Base-by-base conservation (phyloP, 2,888 invertebrate genomes). In the Neoitamus cyanurus region DNA sequence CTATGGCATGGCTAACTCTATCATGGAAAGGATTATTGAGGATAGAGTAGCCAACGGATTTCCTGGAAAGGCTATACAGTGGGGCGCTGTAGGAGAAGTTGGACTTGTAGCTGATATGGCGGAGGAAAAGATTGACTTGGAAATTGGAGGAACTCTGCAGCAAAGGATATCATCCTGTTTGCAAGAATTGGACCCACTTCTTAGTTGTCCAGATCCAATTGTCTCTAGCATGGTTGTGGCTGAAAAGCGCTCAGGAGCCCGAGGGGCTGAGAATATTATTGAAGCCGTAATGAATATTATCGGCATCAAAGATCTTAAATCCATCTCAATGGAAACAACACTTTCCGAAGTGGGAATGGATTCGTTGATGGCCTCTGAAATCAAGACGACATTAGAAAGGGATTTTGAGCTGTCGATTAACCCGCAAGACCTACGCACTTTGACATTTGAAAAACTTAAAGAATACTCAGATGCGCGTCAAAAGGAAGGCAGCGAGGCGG, bases 281-380 rank as follows among this genome's bases (percentile, higher is more conserved):
- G 95, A 96, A 87, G 93, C 95, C 30, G 95, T 96, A 1, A 93
- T 94, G 84, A 93, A 94, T 88, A 94, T 95, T 75, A 93, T 94
- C 93, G 93, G 94, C 87, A 92, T 95, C 86, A 93, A 94, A 87
- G 95, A 95, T 88, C 90, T 94, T 89, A 96, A 95, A 90, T 93
- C 93, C 0, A 93, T 94, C 0, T 95, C 95, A 70, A 93, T 94
- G 86, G 94, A 94, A 88, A 93, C 94, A 0, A 94, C 95, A 0
- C 92, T 99, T 1, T 96, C 97, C 1, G 98, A 99, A 90, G 92
- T 99, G 86, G 99, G 99, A 46, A 96, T 99, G 95, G 98, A 99
- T 92, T 98, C 98, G 1, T 94, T 99, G 93, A 98, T 98, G 97
- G 97, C 97, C 0, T 97, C 98, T 0, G 98, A 99, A 91, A 97